Evolutionary conservation across 64 coral and sea anemone species (phyloP), one percentile per base, ranked within the genome.

Genomic region (Astreopora myriophthalma): DNA sequence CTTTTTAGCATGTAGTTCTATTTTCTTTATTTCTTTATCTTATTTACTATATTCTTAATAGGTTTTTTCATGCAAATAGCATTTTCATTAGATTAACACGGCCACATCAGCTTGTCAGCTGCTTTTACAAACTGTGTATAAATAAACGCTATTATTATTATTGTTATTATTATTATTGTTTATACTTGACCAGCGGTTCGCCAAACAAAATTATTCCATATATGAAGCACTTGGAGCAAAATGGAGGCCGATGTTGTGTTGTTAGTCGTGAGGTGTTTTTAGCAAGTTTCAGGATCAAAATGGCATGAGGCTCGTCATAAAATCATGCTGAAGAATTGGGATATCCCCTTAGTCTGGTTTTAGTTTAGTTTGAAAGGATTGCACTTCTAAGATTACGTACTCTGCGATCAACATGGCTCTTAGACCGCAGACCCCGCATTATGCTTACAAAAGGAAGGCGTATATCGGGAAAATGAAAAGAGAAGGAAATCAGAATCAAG

Each of bases 361-460:
- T 0, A 65, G 17, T 38, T 17, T 11, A 24, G 5, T 13, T 32
- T 83, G 17, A 64, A 20, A 6, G 1, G 32, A 35, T 83, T 64
- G 22, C 19, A 2, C 3, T 30, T 62, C 78, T 0, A 30, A 62
- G 19, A 22, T 62, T 8, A 4, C 23, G 1, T 1, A 37, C 3
- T 36, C 34, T 20, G 10, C 10, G 16, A 55, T 9, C 69, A 89
- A 89, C 65, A 94, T 94, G 92, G 92, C 92, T 29, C 27, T 39
- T 8, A 73, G 9, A 27, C 38, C 82, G 48, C 52, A 82, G 48
- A 11, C 92, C 16, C 63, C 87, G 23, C 38, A 85, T 14, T 94
- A 94, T 60, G 48, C 88, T 29, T 94, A 90, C 76, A 94, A 89
- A 29, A 89, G 58, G 79, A 94, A 90, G 48, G 68, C 63, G 81